Evolutionary conservation across 2,113 vertebrate species (phyloP), one percentile per base, ranked within the genome.

Genomic region (Cottus gobio): DNA sequence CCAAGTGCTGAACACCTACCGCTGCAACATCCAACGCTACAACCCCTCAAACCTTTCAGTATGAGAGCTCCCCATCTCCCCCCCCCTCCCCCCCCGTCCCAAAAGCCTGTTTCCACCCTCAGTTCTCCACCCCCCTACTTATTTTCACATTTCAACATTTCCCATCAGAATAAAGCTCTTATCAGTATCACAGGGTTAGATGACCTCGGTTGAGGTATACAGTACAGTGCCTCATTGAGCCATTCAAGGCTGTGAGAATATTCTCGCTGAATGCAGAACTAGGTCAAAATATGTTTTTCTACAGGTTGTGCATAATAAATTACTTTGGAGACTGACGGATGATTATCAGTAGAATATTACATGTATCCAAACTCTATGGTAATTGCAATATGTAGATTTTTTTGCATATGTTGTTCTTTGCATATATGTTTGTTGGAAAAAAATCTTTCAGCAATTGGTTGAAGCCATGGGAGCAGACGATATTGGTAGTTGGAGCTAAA

Each of bases 131-230:
- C 26, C 68, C 54, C 77, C 57, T 62, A 54, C 78, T 58, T 74
- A 63, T 80, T 83, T 69, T 78, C 44, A n/a, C 39, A 42, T 42
- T 42, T 42, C 5, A 79, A 66, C 83, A 88, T 85, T 88, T 92
- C 84, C 88, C 88, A 84, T 91, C 71, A 71, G 80, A 90, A 79
- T 77, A 61, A 83, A 70, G 74, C 87, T 82, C 82, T 91, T 91
- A 91, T 91, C 83, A 54, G 74, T 58, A 81, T 79, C 72, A 71
- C 75, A 82, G 64, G 58, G 50, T 83, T 70, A 74, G 72, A 80
- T 90, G 86, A 84, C 92, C 87, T 91, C 90, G 85, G 75, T 65
- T 69, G 56, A 85, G 62, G 83, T 79, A 52, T 80, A 58, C 75
- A 63, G 54, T 56, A 34, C 48, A 73, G 74, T 79, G 61, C 39